Base-by-base conservation (phyloP, 2,888 invertebrate species). In the Torymus tubicola region DNA sequence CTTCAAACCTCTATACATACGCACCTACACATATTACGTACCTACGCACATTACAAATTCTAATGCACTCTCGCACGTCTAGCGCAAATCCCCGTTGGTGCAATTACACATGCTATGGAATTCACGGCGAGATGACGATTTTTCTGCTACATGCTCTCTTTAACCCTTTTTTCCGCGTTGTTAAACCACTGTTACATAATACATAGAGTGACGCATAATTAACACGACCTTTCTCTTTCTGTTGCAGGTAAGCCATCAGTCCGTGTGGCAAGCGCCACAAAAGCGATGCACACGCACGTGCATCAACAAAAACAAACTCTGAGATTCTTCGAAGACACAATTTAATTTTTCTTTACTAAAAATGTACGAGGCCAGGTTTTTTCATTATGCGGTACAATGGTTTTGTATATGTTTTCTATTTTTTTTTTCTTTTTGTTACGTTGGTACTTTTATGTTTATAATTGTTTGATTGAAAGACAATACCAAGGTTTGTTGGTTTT, bases 241-340 rank as follows among this genome's bases (percentile, higher is more conserved):
- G 81, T 81, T 81, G 31, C 81, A 81, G 81, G 81, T 81, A 81
- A 73, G 64, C 52, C 16, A 14, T 63, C 42, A 13, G 60, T 58
- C 13, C 74, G 58, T 16, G n/a, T 78, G 55, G 71, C 58, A 53
- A 78, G 21, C 65, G 14, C 24, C 50, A 67, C 67, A 73, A 31
- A 31, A 2, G 31, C 31, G 31, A 31, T 31, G 31, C 31, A 31
- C 31, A 8, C 4, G 31, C 31, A 31, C 4, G 24, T 24, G 24
- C 31, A 8, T 31, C 31, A 31, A 8, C 31, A 31, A 3, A 31
- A 31, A 31, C 31, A 31, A 31, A 31, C 31, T 63, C 1, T 18
- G 8, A 53, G 73, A 73, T 57, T 68, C 57, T 64, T 16, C 69
- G 50, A 68, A 63, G 60, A 71, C 31, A 73, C 31, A 63, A 10